Base-by-base conservation (phyloP, 2,113 vertebrate species). In the Atlantisia rogersi region DNA sequence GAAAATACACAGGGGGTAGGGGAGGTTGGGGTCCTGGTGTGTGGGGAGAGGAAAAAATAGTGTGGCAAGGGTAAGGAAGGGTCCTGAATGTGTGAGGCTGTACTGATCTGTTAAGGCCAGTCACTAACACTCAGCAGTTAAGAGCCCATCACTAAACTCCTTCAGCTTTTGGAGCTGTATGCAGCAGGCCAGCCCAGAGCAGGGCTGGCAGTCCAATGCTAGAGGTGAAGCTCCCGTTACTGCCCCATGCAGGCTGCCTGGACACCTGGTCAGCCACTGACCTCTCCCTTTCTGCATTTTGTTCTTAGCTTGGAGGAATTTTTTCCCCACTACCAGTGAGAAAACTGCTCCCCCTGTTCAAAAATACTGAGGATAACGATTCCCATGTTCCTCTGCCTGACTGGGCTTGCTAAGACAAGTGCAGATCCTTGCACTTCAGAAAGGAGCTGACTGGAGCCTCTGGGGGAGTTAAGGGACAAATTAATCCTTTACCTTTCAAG, bases 201-300 rank as follows among this genome's bases (percentile, higher is more conserved):
- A 32, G 52, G 16, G 3, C 32, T 48, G 58, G 10, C 29, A 10
- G 17, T 2, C 15, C 1, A 12, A 0, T 2, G 37, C 1, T 0
- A 9, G 24, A 39, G 24, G 37, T 26, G 3, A 26, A 44, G 73
- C 58, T 11, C 15, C 35, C 4, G 5, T 19, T 32, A 22, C 0
- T 14, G 37, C 44, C 20, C 2, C 2, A 0, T 9, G 37, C 5
- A 1, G 21, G 6, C 2, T 20, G 11, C 14, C 11, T 0, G 3
- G 35, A 9, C 22, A 12, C 16, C 40, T 7, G 53, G 7, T 3
- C 22, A 29, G 32, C 5, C 16, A 4, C 65, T 12, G 46, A 6
- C 42, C 42, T 15, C 26, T 19, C 44, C 42, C 12, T 5, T 6
- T 5, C 16, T 24, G 9, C 0, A 0, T 19, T 55, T 15, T 65